Evolutionary conservation across 2,113 vertebrate species (phyloP).

Genomic region (Epinephelus lanceolatus): DNA sequence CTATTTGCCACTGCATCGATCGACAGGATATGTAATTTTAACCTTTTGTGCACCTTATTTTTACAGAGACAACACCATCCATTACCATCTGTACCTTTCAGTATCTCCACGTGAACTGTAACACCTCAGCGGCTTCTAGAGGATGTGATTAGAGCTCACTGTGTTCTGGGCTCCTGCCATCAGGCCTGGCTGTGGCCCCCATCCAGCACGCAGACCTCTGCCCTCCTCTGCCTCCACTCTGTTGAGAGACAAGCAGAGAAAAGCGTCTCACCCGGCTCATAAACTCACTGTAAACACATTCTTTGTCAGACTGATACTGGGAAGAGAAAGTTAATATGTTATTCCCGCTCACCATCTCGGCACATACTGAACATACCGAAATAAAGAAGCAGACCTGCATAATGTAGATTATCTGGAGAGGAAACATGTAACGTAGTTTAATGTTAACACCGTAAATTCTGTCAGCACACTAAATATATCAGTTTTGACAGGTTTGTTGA

Average conservation of each 20-base stretch:
- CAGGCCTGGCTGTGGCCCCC: constrained; percentile 72
- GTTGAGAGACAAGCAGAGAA: constrained; percentile 63
- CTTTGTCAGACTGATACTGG: constrained; percentile 44
- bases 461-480: neutral
- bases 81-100: constrained; percentile 73
- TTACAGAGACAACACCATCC: neutral
- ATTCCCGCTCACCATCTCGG: constrained; percentile 45
- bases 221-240: constrained; percentile 41
- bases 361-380: constrained; percentile 63
- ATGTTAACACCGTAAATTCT: constrained; percentile 19
- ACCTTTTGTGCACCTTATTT: neutral
- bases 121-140: constrained; percentile 73
- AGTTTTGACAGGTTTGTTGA: constrained; percentile 40
- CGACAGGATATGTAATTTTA: neutral
- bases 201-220: constrained; percentile 55
- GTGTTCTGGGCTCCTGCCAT: constrained; percentile 78
- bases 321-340: constrained; percentile 59
- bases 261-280: constrained; percentile 60
- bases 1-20: neutral
- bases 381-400: constrained; percentile 46
- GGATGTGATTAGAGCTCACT: constrained; percentile 64
- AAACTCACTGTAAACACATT: constrained; percentile 79
- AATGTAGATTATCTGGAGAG: constrained; percentile 32
- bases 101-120: constrained; percentile 80
- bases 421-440: constrained; percentile 23